Evolutionary conservation across 2,888 invertebrate genomes (phyloP), one percentile per base, ranked within the genome.

Genomic region (Seira musarum): DNA sequence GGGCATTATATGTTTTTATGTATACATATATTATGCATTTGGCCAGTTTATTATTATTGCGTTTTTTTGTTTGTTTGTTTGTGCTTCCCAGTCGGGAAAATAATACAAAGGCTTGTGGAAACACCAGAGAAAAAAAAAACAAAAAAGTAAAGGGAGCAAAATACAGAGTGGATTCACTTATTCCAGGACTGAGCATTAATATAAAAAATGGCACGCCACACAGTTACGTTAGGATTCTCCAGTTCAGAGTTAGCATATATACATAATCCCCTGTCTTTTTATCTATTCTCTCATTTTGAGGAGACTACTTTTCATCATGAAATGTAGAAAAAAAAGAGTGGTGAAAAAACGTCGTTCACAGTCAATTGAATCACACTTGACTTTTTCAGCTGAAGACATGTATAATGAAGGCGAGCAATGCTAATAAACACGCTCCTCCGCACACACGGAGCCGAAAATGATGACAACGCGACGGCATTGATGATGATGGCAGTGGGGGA

Each of bases 331-430:
- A 40, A 53, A 53, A 10, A 67, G 74, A 74, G 80, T 74, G 71
- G 80, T 70, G 71, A 68, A 79, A 79, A 69, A 79, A 68, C 79
- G 65, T 73, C 73, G 73, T 79, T 68, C 64, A 68, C 70, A 80
- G 70, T 80, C 74, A 80, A 80, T 80, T 80, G 80, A 80, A 57
- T 80, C 80, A 80, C 74, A 80, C 80, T 80, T 80, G 80, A 80
- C 70, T 79, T 79, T 76, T 79, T 79, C 73, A 78, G 72, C 67
- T 65, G 57, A 63, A 78, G 71, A 71, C 72, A 73, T 72, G 67
- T 60, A 74, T 67, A 74, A 66, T 67, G 35, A 65, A 17, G 24
- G 30, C 53, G 53, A 53, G 53, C 53, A 17, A 53, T 53, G 13
- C 53, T 8, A 17, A 30, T 30, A 17, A 8, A 17, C 17, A 53